phyloP scores from a whole-genome alignment of 2,113 vertebrate species.

The Halcyon senegalensis region DNA sequence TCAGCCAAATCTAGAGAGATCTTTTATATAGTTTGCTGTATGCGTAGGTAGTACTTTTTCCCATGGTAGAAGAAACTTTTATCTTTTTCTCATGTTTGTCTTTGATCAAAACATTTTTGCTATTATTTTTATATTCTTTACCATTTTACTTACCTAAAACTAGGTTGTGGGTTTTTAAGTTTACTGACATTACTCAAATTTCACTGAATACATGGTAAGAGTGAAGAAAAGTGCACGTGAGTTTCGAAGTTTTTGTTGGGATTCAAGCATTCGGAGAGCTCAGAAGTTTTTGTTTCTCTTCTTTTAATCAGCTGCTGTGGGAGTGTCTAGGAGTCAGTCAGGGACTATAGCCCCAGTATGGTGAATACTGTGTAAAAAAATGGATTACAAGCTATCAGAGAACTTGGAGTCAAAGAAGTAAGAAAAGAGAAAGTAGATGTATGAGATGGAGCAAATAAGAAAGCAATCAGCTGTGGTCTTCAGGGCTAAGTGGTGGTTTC shows the following conservation, averaged over 20 bases:
- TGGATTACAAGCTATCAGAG: background rate
- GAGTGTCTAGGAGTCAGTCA: background rate
- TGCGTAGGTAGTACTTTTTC: background rate
- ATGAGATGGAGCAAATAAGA: background rate
- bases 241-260: background rate
- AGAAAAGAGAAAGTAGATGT: background rate
- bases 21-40: fast-evolving
- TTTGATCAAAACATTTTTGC: background rate
- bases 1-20: background rate
- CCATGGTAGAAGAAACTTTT: background rate
- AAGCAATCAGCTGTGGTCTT: slow-evolving; percentile 1
- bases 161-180: too few relatives aligned
- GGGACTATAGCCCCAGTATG: background rate
- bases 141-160: background rate
- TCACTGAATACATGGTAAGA: background rate
- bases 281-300: background rate
- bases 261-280: background rate
- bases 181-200: background rate
- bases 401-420: background rate
- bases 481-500: background rate
- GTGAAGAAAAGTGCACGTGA: background rate
- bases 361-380: background rate
- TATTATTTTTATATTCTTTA: background rate
- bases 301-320: background rate
- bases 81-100: background rate